phyloP scores from a whole-genome alignment of 2,888 invertebrate species.

The Seira sanloemensis region DNA sequence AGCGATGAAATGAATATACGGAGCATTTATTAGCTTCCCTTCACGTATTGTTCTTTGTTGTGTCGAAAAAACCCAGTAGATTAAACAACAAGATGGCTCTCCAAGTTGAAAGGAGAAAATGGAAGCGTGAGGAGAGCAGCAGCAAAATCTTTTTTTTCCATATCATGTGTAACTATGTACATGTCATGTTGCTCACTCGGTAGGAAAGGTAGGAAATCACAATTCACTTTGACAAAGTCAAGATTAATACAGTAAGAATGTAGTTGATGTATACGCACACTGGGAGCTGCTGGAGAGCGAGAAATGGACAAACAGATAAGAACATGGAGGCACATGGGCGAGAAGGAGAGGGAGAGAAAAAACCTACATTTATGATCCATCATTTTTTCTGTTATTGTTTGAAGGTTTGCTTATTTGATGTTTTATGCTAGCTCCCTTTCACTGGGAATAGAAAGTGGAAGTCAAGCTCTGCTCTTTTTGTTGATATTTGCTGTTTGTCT shows the following conservation, averaged over 20 bases:
- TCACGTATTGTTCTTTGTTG: background rate
- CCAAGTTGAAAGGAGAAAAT: background rate
- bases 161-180: background rate
- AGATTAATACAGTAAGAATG: slow-evolving; percentile 12
- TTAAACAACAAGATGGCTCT: background rate
- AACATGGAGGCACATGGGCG: background rate
- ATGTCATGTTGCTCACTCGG: background rate
- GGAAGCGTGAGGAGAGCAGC: background rate
- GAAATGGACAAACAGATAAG: background rate
- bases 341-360: background rate
- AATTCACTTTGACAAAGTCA: slow-evolving; percentile 20
- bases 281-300: too few species aligned
- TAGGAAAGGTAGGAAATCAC: slow-evolving; percentile 8
- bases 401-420: slow-evolving; percentile 29
- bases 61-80: background rate
- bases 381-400: slow-evolving; percentile 30
- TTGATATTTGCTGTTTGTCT: slow-evolving; percentile 33
- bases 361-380: slow-evolving; percentile 22
- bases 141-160: background rate
- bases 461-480: background rate
- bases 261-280: too few species aligned
- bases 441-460: background rate
- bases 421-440: slow-evolving; percentile 21
- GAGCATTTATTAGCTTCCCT: slow-evolving; percentile 35
- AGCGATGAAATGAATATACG: slow-evolving; percentile 30